These are phyloP conservation scores for Sycophaga agraensis DNA, from an alignment of 1,140 invertebrate genomes.

Conservation along the genomic window DNA sequence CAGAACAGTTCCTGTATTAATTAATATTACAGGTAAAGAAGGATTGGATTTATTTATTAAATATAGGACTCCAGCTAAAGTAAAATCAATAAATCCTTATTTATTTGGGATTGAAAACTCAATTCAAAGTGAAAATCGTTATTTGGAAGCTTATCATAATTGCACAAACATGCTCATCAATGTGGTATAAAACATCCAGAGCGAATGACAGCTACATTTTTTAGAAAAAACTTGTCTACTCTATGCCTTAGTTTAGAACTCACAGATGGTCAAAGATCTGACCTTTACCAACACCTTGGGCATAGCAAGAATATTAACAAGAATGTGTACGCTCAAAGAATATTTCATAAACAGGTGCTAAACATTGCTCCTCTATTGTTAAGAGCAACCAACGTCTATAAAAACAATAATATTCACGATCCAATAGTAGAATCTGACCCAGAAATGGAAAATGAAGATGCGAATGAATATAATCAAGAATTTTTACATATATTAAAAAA, in stretches of 20 bases:
- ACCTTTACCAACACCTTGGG: not conserved
- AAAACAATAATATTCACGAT: not conserved
- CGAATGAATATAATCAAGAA: not conserved
- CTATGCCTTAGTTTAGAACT: not conserved
- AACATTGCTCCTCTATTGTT: not conserved
- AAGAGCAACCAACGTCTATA: not conserved
- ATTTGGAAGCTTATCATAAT: not conserved
- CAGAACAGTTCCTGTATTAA: not conserved
- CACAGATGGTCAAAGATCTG: not conserved
- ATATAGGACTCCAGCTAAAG: not conserved
- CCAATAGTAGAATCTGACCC: not conserved
- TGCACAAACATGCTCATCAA: not conserved
- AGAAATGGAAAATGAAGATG: not conserved
- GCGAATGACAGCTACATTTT: not conserved
- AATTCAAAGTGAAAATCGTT: not conserved
- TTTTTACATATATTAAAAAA: too few relatives aligned
- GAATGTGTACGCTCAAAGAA: not conserved
- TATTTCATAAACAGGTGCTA: not conserved
- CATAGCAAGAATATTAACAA: not conserved
- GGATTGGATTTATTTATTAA: not conserved
- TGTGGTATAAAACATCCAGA: not conserved
- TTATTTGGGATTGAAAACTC: not conserved
- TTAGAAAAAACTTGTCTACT: not conserved
- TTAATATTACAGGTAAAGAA: not conserved
- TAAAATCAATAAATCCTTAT: not conserved